Evolutionary conservation across 1,140 invertebrate species (phyloP).

Genomic region (Lepidostoma basale): DNA sequence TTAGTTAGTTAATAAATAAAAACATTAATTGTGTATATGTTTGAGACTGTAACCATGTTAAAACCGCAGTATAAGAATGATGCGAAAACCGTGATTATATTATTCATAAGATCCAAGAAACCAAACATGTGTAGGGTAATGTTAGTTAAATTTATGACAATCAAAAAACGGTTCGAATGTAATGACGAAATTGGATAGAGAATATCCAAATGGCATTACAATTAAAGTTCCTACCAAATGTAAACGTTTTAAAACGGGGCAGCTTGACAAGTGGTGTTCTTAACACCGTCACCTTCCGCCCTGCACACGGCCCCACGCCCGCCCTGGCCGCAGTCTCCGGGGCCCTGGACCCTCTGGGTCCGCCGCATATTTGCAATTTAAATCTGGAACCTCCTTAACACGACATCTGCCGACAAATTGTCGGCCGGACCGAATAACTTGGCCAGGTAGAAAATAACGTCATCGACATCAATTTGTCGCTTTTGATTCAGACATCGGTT

Average conservation of each 20-base stretch:
- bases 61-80: too few species aligned
- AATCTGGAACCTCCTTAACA: conserved; percentile 63
- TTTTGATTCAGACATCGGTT: conserved; percentile 37
- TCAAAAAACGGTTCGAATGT: too few species aligned
- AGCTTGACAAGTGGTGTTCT: conserved; percentile 4
- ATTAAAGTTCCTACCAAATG: conserved; percentile 48
- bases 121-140: too few species aligned
- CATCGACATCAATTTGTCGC: conserved; percentile 50
- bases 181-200: too few species aligned
- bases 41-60: too few species aligned
- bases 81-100: too few species aligned
- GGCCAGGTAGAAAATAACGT: conserved; percentile 55
- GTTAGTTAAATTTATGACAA: too few species aligned
- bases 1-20: too few species aligned
- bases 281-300: conserved; percentile 18
- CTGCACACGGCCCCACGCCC: conserved; percentile 4
- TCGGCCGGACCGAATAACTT: conserved; percentile 51
- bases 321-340: neutral
- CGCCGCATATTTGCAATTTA: conserved; percentile 63
- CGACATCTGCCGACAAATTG: conserved; percentile 63
- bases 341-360: conserved; percentile 38
- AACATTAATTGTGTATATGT: too few species aligned
- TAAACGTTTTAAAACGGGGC: neutral
- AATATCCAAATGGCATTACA: too few species aligned
- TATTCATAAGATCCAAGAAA: too few species aligned